phyloP scores from a whole-genome alignment of 1,140 invertebrate genomes.

The Doryteuthis pealeii region DNA sequence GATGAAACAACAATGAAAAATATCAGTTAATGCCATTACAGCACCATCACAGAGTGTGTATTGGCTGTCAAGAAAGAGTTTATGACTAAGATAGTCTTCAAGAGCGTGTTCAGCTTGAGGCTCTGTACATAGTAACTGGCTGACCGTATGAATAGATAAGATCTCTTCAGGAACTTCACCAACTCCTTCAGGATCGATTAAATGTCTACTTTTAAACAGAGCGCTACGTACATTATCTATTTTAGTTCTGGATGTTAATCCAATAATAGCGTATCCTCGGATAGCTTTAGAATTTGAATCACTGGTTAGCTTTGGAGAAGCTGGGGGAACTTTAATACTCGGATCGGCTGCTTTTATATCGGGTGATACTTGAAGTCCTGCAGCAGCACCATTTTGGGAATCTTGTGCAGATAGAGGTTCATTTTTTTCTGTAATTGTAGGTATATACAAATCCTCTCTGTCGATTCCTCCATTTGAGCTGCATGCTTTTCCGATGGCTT shows the following conservation, averaged over 20 bases:
- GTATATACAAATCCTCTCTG: conserved; percentile 48
- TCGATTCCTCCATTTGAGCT: conserved; percentile 49
- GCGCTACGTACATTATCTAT: conserved; percentile 47
- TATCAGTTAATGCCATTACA: conserved; percentile 51
- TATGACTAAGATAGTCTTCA: conserved; percentile 49
- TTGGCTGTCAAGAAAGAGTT: conserved; percentile 39
- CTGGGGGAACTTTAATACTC: background rate
- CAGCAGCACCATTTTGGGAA: conserved; percentile 4
- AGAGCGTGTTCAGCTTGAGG: conserved; percentile 47
- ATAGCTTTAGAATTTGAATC: conserved; percentile 1
- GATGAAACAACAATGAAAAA: conserved; percentile 59
- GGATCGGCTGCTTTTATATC: background rate
- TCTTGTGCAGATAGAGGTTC: conserved; percentile 2
- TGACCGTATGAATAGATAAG: conserved; percentile 43
- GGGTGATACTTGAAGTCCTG: background rate
- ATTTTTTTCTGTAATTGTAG: conserved; percentile 21
- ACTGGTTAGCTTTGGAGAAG: background rate
- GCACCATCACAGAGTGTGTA: conserved; percentile 43
- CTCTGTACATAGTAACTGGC: conserved; percentile 42
- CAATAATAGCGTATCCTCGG: conserved; percentile 52
- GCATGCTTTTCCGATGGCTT: conserved; percentile 42
- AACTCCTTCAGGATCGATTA: conserved; percentile 37
- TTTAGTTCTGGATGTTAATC: conserved; percentile 50
- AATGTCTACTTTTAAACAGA: conserved; percentile 33
- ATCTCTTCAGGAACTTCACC: conserved; percentile 39